Conservation (phyloP, 1,140 invertebrate species). For the Mylabris phalerata region DNA sequence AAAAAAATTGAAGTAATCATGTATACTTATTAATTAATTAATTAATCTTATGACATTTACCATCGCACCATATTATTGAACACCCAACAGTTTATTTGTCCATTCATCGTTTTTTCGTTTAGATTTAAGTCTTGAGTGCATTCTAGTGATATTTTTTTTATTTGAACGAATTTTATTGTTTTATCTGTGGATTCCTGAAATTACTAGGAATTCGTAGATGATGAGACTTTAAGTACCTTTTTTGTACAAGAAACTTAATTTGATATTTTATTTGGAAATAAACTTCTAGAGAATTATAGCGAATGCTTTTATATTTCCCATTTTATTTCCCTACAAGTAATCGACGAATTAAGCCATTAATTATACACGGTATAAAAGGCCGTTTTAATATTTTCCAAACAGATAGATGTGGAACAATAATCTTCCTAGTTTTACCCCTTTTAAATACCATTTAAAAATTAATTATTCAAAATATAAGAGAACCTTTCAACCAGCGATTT, state of each 20-base stretch:
- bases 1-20: conserved; percentile 11
- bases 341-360: no score
- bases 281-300: conserved; percentile 19
- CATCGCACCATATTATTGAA: conserved; percentile 22
- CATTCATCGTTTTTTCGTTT: conserved; percentile 27
- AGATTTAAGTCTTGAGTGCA: conserved; percentile 24
- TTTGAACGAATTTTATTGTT: conserved; percentile 6
- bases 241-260: conserved; percentile 30
- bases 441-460: no score
- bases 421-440: no score
- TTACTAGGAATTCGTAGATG: conserved; percentile 26
- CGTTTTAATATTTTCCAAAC: no score
- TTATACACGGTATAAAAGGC: no score
- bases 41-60: conserved; percentile 32
- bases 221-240: conserved; percentile 26
- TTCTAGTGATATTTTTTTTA: conserved; percentile 24
- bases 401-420: no score
- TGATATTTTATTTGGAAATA: conserved; percentile 26
- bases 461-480: no score
- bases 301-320: no score
- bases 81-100: conserved; percentile 7
- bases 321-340: no score
- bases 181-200: conserved; percentile 20
- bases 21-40: conserved; percentile 30
- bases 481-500: no score